Evolutionary conservation across 2,113 vertebrate genomes (phyloP), one percentile per base, ranked within the genome.

Genomic region (Cavia aperea): DNA sequence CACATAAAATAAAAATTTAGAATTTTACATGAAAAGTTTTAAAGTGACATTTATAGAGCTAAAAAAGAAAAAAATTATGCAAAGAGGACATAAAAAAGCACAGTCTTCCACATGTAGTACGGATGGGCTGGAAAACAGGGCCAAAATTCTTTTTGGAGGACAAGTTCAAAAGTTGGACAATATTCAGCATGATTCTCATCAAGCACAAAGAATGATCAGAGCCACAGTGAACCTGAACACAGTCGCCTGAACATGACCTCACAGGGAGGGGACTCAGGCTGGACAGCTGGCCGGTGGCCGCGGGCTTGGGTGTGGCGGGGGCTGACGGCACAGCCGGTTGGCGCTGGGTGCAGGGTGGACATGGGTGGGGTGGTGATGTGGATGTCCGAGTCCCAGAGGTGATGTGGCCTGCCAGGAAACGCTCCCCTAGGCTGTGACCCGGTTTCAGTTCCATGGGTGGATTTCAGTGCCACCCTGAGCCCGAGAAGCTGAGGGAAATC

Each of bases 181-280:
- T 51, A 23, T 31, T 63, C 46, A 12, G 78, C 56, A 63, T 33
- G 6, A 15, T 14, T 43, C n/a, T 43, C 29, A 8, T 1, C 5
- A 36, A 36, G 13, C 49, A 3, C 2, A 2, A n/a, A 3, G 1
- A 46, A 19, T 3, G 19, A 54, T 5, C 5, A 43, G 26, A 56
- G 5, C 7, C 4, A 18, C 1, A 4, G 68, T 4, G 62, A 18
- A 11, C 2, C 29, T 2, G 39, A 39, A 39, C 39, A 39, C 39
- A 31, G 23, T 33, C 19, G 12, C 51, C 62, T 31, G 54, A n/a
- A 49, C 2, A 5, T 3, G 11, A 5, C 11, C 73, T 16, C 43
- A 19, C 31, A 10, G 68, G 63, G 36, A 29, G 4, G 49, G 63
- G 58, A 68, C 2, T 7, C 36, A 10, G 54, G 13, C 26, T 7